Base-by-base conservation (phyloP, 2,113 vertebrate genomes). In the Cranoglanis bouderius region DNA sequence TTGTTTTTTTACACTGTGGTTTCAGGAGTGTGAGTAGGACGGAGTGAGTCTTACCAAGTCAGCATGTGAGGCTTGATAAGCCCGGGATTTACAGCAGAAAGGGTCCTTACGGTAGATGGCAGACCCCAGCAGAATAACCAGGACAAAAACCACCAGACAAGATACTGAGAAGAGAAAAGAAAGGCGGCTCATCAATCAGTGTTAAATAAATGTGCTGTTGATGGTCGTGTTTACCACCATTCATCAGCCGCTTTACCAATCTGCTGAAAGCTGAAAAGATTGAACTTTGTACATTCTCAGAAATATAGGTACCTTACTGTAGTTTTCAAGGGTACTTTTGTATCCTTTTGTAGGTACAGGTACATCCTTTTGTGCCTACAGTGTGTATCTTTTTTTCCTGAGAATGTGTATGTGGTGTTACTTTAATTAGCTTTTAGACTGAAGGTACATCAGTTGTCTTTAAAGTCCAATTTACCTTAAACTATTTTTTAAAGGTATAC, bases 51-150 rank as follows among this genome's bases (percentile, higher is more conserved):
- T 95, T 92, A 96, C 95, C 90, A 95, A 93, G 87, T 96, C 95
- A 92, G 92, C 92, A 84, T 92, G 96, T 32, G 96, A 94, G 43
- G 94, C 94, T 89, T 93, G 96, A 91, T 96, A 96, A 92, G 95
- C 94, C 86, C 94, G 91, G 32, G 94, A 93, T 86, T 95, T 96
- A 95, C 96, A 97, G 94, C 96, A 96, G 84, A 94, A 94, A 49
- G 94, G 94, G 88, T 96, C 94, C 63, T 93, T 94, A 84, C 96
- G 95, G 90, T 96, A 96, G 51, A 96, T 94, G 53, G 96, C 92
- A 89, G 95, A 95, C 90, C 97, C 92, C 90, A 96, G 90, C 90
- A 96, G 91, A 88, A 96, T 91, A 70, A 97, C 91, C 0, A 96
- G 92, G 90, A 95, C 92, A 70, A 97, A 95, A 92, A 97, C 95